Conservation (phyloP, 2,113 vertebrate genomes). For the Ifrita kowaldi region DNA sequence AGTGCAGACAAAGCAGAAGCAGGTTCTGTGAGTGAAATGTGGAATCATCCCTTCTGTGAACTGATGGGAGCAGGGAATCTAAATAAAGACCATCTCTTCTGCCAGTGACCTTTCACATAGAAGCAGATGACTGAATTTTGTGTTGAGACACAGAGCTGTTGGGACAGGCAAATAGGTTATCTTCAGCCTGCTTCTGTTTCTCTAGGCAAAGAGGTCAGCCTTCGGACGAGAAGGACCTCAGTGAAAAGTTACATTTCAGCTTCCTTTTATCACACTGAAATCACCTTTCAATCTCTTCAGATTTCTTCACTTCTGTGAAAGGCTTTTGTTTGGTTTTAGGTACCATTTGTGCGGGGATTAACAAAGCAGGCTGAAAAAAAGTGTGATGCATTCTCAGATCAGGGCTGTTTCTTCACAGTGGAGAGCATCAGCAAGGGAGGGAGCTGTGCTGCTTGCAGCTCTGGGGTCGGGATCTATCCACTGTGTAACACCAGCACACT, state of each 20-base stretch:
- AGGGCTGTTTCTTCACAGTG: neutral
- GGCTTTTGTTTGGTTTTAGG: neutral
- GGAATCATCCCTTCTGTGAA: neutral
- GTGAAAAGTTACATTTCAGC: neutral
- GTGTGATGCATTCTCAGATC: neutral
- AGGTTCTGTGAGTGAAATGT: neutral
- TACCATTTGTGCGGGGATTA: neutral
- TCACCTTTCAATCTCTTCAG: neutral
- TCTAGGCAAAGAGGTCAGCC: neutral
- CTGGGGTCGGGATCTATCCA: accelerated
- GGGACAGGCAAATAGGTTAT: neutral
- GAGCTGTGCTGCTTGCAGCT: neutral
- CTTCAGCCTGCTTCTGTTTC: neutral
- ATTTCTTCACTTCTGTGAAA: neutral
- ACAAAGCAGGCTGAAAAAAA: neutral
- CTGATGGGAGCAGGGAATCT: accelerated
- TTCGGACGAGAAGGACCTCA: neutral
- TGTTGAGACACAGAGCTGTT: neutral
- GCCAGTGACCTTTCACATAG: neutral
- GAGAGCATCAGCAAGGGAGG: neutral
- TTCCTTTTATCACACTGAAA: neutral
- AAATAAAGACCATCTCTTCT: neutral
- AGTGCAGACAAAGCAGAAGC: neutral
- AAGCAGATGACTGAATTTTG: neutral
- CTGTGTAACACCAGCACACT: accelerated